These are phyloP conservation scores for Phalacrocorax carbo DNA, from an alignment of 2,113 vertebrate genomes.

Conservation along the genomic window DNA sequence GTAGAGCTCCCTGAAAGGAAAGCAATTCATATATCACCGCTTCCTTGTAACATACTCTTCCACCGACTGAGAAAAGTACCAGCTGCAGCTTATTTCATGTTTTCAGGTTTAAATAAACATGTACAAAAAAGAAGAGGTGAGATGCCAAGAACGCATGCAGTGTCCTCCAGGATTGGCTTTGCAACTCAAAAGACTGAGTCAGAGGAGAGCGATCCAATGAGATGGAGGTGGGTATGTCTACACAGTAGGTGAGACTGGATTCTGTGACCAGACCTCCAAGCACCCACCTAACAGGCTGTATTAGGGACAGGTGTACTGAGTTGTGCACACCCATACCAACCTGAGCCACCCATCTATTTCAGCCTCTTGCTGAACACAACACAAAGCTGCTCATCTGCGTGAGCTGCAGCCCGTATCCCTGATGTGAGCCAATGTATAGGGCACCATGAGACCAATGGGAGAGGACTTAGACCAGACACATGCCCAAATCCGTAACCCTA, in stretches of 20 bases:
- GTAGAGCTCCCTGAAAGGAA: neutral
- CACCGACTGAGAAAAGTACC: neutral
- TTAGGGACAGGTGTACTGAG: fast-evolving
- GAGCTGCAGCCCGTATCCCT: neutral
- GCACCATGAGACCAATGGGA: neutral
- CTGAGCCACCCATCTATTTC: neutral
- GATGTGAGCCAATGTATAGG: fast-evolving
- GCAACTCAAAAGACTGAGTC: neutral
- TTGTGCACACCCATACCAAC: neutral
- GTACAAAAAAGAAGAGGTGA: neutral
- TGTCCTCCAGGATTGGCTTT: neutral
- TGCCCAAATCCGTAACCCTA: neutral
- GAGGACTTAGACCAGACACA: fast-evolving
- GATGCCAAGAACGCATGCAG: fast-evolving
- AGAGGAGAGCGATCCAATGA: neutral
- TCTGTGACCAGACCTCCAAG: neutral
- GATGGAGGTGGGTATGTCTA: neutral
- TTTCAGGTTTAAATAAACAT: neutral
- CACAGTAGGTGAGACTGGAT: neutral
- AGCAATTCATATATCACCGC: neutral
- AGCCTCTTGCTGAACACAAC: neutral
- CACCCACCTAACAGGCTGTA: neutral
- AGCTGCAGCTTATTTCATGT: neutral
- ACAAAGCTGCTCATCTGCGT: neutral
- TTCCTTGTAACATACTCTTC: neutral